A percentile compares a stretch with the other conserved stretches of the same genome.
phyloP scores from a whole-genome alignment of 2,797 vertebrate species.

The Anguilla pacifica region DNA sequence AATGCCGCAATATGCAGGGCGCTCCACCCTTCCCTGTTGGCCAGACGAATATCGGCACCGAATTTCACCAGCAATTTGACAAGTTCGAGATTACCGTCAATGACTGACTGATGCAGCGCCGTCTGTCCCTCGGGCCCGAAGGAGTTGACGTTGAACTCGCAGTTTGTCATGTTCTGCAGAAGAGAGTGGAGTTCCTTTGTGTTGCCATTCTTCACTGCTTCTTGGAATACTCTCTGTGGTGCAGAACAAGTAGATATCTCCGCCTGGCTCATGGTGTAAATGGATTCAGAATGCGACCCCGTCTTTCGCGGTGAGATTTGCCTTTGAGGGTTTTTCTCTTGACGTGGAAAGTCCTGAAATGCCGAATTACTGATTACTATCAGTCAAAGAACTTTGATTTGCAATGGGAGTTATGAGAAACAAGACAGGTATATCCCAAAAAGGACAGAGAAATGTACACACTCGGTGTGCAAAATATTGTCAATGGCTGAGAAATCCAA shows the following conservation, averaged over 20 bases:
- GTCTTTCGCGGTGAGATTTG: conserved; percentile 53
- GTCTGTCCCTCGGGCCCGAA: conserved; percentile 98
- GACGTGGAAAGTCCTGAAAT: conserved; percentile 31
- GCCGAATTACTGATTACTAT: conserved; percentile 59
- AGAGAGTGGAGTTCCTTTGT: conserved; percentile 94
- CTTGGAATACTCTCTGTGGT: conserved; percentile 92
- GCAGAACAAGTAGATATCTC: conserved; percentile 89
- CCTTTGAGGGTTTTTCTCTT: conserved; percentile 56
- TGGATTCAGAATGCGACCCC: conserved; percentile 44
- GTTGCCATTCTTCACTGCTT: conserved; percentile 95
- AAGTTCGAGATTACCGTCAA: conserved; percentile 96
- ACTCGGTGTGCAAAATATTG: conserved; percentile 71
- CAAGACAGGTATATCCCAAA: conserved; percentile 67
- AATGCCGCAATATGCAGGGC: conserved; percentile 98
- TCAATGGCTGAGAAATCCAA: conserved; percentile 65
- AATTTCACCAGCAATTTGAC: conserved; percentile 98
- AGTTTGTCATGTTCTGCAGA: conserved; percentile 95
- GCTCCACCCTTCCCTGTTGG: conserved; percentile 98
- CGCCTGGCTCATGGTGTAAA: conserved; percentile 88
- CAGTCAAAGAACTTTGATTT: conserved; percentile 63
- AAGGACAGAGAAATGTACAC: conserved; percentile 73
- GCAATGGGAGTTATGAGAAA: conserved; percentile 35
- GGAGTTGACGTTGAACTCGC: conserved; percentile 98
- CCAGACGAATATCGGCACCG: conserved; percentile 93
- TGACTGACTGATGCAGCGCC: conserved; percentile 95